These are phyloP conservation scores for Cosmia trapezina DNA, from an alignment of 2,888 invertebrate species.

Conservation along the genomic window DNA sequence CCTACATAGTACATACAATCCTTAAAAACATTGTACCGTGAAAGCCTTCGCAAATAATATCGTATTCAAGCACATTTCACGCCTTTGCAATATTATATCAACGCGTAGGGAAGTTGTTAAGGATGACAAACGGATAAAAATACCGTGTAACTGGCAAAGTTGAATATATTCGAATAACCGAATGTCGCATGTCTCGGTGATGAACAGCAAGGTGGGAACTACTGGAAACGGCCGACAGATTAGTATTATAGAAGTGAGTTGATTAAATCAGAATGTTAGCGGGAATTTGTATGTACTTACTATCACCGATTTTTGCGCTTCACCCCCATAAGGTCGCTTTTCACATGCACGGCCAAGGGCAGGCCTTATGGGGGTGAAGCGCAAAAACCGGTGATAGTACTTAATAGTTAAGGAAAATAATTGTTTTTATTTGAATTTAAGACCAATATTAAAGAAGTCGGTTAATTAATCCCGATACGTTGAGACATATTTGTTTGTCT, in stretches of 20 bases:
- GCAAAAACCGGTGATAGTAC: too few species aligned
- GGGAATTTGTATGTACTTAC: not conserved
- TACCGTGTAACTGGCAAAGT: conserved; percentile 73
- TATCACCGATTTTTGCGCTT: too few species aligned
- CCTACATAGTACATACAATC: conserved; percentile 6
- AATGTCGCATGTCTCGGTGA: conserved; percentile 69
- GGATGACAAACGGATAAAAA: conserved; percentile 72
- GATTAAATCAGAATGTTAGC: not conserved
- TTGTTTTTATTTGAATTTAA: too few species aligned
- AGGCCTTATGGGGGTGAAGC: too few species aligned
- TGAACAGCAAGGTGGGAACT: conserved; percentile 6
- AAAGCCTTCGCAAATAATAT: conserved; percentile 41
- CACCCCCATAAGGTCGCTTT: too few species aligned
- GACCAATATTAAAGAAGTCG: too few species aligned
- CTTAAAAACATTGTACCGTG: conserved; percentile 32
- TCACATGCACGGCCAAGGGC: too few species aligned
- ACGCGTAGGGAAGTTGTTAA: conserved; percentile 72
- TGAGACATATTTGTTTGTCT: too few species aligned
- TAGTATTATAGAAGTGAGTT: not conserved
- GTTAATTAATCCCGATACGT: too few species aligned
- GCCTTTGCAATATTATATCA: conserved; percentile 32
- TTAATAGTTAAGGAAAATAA: too few species aligned
- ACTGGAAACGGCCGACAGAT: conserved; percentile 3
- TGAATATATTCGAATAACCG: conserved; percentile 67
- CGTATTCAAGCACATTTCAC: conserved; percentile 43